Conservation (phyloP, 1,140 invertebrate genomes). For the Coelopa frigida region DNA sequence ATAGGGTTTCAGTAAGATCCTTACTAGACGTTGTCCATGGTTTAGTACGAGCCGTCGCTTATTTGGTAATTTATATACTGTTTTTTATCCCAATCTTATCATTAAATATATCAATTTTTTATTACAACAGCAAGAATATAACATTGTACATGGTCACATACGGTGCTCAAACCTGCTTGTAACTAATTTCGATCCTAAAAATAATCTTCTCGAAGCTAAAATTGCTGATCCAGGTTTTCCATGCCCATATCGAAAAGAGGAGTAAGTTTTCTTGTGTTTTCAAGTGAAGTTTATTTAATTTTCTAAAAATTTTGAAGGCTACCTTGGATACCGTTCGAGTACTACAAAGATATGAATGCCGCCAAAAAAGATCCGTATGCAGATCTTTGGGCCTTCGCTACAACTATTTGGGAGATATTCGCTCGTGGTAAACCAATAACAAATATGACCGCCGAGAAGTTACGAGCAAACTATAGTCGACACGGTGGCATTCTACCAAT, state of each 20-base stretch:
- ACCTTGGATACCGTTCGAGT: slow-evolving; percentile 80
- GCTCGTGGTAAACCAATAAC: slow-evolving; percentile 57
- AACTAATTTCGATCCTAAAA: slow-evolving; percentile 51
- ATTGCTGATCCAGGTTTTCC: slow-evolving; percentile 70
- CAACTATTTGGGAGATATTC: slow-evolving; percentile 86
- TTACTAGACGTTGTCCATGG: slow-evolving; percentile 70
- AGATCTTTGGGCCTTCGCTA: slow-evolving; percentile 84
- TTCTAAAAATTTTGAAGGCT: slow-evolving; percentile 50
- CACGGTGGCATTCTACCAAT: slow-evolving; percentile 49
- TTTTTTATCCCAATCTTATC: too few relatives aligned
- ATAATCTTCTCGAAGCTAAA: slow-evolving; percentile 65
- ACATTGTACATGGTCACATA: slow-evolving; percentile 77
- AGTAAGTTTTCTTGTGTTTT: slow-evolving; percentile 51
- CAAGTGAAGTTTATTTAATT: slow-evolving; percentile 2
- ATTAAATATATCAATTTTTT: too few relatives aligned
- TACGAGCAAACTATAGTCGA: slow-evolving; percentile 58
- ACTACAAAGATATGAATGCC: slow-evolving; percentile 58
- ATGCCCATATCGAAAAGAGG: slow-evolving; percentile 47
- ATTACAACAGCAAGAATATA: slow-evolving; percentile 59
- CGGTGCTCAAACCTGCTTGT: slow-evolving; percentile 77
- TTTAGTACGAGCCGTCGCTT: slow-evolving; percentile 63
- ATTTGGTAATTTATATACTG: slow-evolving; percentile 23
- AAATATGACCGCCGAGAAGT: slow-evolving; percentile 45
- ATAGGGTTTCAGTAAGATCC: slow-evolving; percentile 58
- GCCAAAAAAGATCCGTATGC: slow-evolving; percentile 57